phyloP scores from a whole-genome alignment of 2,888 invertebrate species.

The Dryomyza anilis region DNA sequence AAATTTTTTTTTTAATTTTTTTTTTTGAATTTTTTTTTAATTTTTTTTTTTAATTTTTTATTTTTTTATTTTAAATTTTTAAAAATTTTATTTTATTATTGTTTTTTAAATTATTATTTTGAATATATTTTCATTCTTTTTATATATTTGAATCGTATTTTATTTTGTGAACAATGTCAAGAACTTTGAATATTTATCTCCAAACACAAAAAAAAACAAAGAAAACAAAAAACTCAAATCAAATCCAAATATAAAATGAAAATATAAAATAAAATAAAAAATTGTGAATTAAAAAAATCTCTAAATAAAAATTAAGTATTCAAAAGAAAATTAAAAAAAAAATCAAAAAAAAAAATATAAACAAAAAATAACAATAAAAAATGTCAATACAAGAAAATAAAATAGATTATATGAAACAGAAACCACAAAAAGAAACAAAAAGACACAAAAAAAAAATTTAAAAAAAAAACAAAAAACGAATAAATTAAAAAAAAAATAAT shows the following conservation, averaged over 20 bases:
- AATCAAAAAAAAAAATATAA: neutral
- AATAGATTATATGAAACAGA: neutral
- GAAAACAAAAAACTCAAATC: neutral
- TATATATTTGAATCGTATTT: neutral
- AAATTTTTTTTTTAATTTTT: neutral
- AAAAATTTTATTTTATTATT: constrained; percentile 6
- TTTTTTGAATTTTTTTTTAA: neutral
- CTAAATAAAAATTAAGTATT: neutral
- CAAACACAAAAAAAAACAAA: neutral
- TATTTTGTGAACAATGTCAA: too few species aligned
- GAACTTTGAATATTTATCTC: too few species aligned
- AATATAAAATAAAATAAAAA: neutral
- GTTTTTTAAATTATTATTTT: constrained; percentile 4
- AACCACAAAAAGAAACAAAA: neutral
- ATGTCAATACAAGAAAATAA: neutral
- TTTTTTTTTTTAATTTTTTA: neutral
- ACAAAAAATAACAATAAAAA: too few species aligned
- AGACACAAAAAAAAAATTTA: neutral
- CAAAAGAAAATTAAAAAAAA: neutral
- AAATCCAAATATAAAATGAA: too few species aligned
- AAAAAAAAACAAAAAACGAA: neutral
- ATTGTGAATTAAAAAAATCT: neutral
- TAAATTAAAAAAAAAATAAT: too few species aligned
- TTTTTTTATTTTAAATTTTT: neutral
- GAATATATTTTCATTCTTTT: neutral